Evolutionary conservation across 2,888 invertebrate species (phyloP).

Genomic region (Heterodera filipjevi): DNA sequence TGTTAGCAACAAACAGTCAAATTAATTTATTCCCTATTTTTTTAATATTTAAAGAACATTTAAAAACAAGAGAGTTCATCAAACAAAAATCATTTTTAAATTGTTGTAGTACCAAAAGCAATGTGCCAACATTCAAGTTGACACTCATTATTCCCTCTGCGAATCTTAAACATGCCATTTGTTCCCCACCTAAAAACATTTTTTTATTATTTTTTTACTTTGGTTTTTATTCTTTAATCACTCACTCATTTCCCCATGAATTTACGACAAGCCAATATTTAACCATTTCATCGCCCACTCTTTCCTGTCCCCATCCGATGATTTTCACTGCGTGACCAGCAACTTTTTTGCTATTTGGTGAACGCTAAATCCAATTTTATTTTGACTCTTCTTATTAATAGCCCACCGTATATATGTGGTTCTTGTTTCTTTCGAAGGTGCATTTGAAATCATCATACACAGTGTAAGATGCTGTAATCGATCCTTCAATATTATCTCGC

Average conservation of each 20-base stretch:
- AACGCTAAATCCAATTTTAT: neutral
- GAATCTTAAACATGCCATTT: no score
- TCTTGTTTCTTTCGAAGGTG: neutral
- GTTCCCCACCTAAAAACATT: no score
- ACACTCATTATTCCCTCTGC: no score
- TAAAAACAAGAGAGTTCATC: no score
- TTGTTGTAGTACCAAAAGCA: no score
- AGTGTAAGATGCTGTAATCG: slow-evolving; percentile 58
- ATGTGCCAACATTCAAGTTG: no score
- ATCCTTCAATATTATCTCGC: slow-evolving; percentile 58
- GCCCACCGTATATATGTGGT: neutral
- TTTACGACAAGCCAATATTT: slow-evolving; percentile 82
- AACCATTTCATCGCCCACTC: slow-evolving; percentile 72
- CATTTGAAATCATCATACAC: slow-evolving; percentile 58
- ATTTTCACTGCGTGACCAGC: neutral
- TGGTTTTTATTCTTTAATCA: neutral
- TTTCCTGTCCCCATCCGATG: slow-evolving; percentile 66
- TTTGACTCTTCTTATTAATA: neutral
- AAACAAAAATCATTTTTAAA: no score
- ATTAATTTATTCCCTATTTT: no score
- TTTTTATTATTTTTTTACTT: no score
- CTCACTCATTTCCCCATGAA: slow-evolving; percentile 43
- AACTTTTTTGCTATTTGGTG: neutral
- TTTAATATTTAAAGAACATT: no score
- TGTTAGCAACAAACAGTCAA: no score